Evolutionary conservation across 2,888 invertebrate genomes (phyloP), one percentile per base, ranked within the genome.

Genomic region (Thera britannica): DNA sequence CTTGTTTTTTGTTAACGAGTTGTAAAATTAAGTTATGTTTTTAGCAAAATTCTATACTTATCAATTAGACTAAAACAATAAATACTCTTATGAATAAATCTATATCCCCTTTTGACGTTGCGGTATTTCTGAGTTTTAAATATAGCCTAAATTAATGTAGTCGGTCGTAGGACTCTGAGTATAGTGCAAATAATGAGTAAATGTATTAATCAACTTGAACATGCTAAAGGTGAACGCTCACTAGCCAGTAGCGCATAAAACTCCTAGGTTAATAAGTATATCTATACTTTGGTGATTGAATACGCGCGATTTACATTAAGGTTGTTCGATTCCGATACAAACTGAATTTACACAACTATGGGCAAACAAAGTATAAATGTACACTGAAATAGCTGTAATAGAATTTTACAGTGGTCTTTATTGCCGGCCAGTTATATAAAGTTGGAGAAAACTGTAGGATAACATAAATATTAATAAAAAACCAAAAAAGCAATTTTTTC

Each of bases 161-260:
- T 38, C 54, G 52, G 56, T 69, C 55, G 6, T 67, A 66, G 65
- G 63, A 67, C 60, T 52, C 38, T 58, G 63, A 67, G 65, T 66
- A 71, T 72, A 72, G 74, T 74, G 71, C 72, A 68, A 74, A 71
- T 68, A 68, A 64, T 69, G 71, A 60, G 67, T 62, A 63, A 66
- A 73, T 68, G 68, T 60, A 61, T 55, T 59, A 44, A 65, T 65
- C 65, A 44, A 66, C 70, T 67, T 67, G 62, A 63, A 59, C 60
- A 65, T 64, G 66, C 36, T 62, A 55, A 65, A 65, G 69, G 59
- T 63, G 44, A 58, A 46, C 56, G 58, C 55, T 46, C 62, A 58
- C 61, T 57, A 38, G 60, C 23, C 58, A 55, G 58, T 44, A 57
- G 23, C 62, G 59, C 12, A 23, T 46, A 55, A 54, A 35, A 38